Evolutionary conservation across 1,140 invertebrate species (phyloP).

Genomic region (Drosophila kepulauana): DNA sequence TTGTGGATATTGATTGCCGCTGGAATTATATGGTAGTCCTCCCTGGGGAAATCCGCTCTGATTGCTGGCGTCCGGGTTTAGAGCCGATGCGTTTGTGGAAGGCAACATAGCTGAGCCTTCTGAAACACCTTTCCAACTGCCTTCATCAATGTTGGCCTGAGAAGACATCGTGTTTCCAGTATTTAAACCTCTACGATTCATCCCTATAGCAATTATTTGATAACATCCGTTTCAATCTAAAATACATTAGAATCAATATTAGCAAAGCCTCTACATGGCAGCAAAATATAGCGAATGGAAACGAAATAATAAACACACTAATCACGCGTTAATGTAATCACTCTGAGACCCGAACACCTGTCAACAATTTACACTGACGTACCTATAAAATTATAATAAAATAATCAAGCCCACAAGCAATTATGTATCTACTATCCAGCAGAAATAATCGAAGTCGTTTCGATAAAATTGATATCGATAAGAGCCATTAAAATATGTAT

Average conservation of each 20-base stretch:
- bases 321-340: neutral
- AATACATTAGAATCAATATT: constrained; percentile 29
- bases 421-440: constrained; percentile 72
- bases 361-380: constrained; percentile 17
- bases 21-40: constrained; percentile 72
- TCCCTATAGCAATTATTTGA: constrained; percentile 65
- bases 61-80: constrained; percentile 76
- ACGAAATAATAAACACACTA: neutral
- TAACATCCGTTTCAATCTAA: constrained; percentile 64
- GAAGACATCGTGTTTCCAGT: constrained; percentile 79
- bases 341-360: constrained; percentile 5
- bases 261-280: constrained; percentile 2
- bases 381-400: constrained; percentile 36
- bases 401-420: constrained; percentile 50
- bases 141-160: constrained; percentile 81
- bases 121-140: constrained; percentile 76
- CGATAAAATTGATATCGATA: constrained; percentile 63
- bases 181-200: constrained; percentile 84
- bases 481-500: constrained; percentile 27
- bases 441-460: constrained; percentile 62
- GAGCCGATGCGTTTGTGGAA: constrained; percentile 64
- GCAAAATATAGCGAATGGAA: neutral
- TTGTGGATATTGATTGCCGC: constrained; percentile 78
- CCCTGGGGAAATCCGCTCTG: constrained; percentile 79
- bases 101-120: constrained; percentile 72